These are phyloP conservation scores for Phenacoccus solenopsis DNA, from an alignment of 1,140 invertebrate species.

Conservation along the genomic window DNA sequence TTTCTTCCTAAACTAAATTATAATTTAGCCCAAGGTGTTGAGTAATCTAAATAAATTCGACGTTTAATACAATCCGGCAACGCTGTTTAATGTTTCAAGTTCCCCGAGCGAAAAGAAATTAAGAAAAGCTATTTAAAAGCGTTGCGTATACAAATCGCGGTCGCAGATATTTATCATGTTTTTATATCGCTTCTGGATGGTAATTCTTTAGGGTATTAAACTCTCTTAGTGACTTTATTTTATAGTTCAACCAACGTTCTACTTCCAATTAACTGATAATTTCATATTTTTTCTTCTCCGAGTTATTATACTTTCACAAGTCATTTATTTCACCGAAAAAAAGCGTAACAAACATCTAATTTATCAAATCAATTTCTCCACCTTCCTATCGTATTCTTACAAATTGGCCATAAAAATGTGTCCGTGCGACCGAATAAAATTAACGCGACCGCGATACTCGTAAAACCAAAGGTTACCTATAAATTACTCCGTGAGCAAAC, in stretches of 20 bases:
- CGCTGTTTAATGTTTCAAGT: background rate
- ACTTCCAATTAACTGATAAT: conserved; percentile 14
- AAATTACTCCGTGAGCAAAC: background rate
- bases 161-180: conserved; percentile 11
- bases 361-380: no score
- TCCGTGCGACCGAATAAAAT: no score
- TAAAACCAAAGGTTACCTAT: no score
- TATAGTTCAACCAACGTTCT: conserved; percentile 11
- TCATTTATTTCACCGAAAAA: background rate
- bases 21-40: no score
- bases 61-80: background rate
- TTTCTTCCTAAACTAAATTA: no score
- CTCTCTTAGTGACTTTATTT: conserved; percentile 12
- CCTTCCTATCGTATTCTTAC: no score
- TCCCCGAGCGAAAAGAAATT: conserved; percentile 8
- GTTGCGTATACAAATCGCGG: conserved; percentile 8
- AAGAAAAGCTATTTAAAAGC: conserved; percentile 17
- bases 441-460: no score
- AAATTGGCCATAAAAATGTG: no score
- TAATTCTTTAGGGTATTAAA: conserved; percentile 13
- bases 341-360: no score
- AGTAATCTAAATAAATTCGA: no score
- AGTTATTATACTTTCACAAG: conserved; percentile 2
- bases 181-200: conserved; percentile 11
- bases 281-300: background rate